These are phyloP conservation scores for Myathropa florea DNA, from an alignment of 2,888 invertebrate genomes.

Conservation along the genomic window DNA sequence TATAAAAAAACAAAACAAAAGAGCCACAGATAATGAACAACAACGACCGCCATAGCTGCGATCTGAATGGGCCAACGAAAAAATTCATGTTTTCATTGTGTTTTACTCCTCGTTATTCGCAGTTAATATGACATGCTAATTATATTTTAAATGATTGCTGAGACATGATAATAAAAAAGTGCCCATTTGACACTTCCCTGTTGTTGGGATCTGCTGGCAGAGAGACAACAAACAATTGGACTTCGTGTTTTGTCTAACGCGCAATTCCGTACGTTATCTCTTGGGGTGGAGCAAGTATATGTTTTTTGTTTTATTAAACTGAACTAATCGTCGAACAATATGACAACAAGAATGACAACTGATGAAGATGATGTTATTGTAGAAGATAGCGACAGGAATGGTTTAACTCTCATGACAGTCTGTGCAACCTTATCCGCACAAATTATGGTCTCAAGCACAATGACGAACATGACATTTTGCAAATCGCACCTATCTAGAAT, in stretches of 20 bases:
- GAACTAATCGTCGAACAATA: neutral
- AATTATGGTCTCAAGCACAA: slow-evolving; percentile 67
- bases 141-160: slow-evolving; percentile 65
- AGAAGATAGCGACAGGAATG: slow-evolving; percentile 47
- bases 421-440: slow-evolving; percentile 62
- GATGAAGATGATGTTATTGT: neutral
- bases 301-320: slow-evolving; percentile 15
- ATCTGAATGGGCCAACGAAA: slow-evolving; percentile 4
- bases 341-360: slow-evolving; percentile 1
- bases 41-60: neutral
- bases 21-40: neutral
- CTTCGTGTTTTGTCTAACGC: slow-evolving; percentile 55
- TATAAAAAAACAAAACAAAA: slow-evolving; percentile 11
- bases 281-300: slow-evolving; percentile 14
- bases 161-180: slow-evolving; percentile 59
- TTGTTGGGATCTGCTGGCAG: slow-evolving; percentile 31
- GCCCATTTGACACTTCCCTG: slow-evolving; percentile 63
- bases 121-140: slow-evolving; percentile 70
- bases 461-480: slow-evolving; percentile 69
- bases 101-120: slow-evolving; percentile 70
- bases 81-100: slow-evolving; percentile 67
- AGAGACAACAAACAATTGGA: slow-evolving; percentile 30
- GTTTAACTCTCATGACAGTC: slow-evolving; percentile 24
- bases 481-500: slow-evolving; percentile 69
- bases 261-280: slow-evolving; percentile 57